phyloP scores from a whole-genome alignment of 23 tunicate genomes.

The Pegea sp. region DNA sequence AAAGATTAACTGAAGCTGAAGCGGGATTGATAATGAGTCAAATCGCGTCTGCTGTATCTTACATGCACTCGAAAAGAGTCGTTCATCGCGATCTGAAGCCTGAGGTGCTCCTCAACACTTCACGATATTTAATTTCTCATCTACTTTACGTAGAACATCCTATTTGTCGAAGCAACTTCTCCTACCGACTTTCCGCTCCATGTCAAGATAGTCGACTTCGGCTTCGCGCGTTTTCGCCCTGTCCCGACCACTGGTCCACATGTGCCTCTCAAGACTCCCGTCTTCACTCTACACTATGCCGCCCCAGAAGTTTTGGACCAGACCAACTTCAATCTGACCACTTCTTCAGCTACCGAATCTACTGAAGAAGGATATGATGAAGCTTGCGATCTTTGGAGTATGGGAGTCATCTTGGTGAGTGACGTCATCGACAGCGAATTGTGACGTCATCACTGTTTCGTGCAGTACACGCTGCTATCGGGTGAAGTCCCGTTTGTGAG shows the following conservation, averaged over 20 bases:
- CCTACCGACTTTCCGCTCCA: no score
- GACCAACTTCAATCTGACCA: conserved; percentile 9
- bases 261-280: conserved; percentile 56
- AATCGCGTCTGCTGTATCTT: conserved; percentile 56
- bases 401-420: conserved; percentile 85
- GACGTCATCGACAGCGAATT: not conserved
- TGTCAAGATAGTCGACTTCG: conserved; percentile 76
- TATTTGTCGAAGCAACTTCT: conserved; percentile 36
- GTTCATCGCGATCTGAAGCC: conserved; percentile 87
- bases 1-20: conserved; percentile 60
- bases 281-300: conserved; percentile 84
- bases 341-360: conserved; percentile 4
- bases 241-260: conserved; percentile 15
- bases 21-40: conserved; percentile 58
- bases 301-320: conserved; percentile 78
- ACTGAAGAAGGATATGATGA: conserved; percentile 92
- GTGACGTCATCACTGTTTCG: not conserved
- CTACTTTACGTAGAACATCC: conserved; percentile 12
- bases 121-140: not conserved
- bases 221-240: conserved; percentile 38
- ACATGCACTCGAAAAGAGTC: conserved; percentile 63
- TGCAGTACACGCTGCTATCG: conserved; percentile 76
- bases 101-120: conserved; percentile 19
- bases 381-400: conserved; percentile 86
- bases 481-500: conserved; percentile 90